A percentile compares a stretch with the other conserved stretches of the same genome.
Evolutionary conservation across 1,140 invertebrate genomes (phyloP).

Genomic region (Batillaria attramentaria): DNA sequence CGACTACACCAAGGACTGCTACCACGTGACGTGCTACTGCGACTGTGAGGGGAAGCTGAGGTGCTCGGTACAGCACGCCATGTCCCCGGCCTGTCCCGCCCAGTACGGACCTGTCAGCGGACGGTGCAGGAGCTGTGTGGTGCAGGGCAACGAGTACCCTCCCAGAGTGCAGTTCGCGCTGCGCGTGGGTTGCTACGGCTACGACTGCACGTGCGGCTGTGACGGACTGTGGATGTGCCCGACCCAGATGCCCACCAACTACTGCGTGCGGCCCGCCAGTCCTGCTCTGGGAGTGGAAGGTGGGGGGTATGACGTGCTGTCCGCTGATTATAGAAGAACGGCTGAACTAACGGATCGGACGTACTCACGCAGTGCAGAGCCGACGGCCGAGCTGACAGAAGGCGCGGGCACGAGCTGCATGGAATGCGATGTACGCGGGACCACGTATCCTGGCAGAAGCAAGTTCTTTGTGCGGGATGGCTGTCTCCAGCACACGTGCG

Average conservation of each 20-base stretch:
- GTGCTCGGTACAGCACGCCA: constrained; percentile 18
- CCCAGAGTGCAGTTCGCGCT: constrained; percentile 41
- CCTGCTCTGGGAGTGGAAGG: background rate
- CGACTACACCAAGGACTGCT: constrained; percentile 34
- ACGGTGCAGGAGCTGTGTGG: constrained; percentile 36
- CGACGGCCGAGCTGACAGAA: background rate
- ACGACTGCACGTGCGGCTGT: constrained; percentile 50
- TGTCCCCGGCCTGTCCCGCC: constrained; percentile 13
- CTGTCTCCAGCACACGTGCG: constrained; percentile 40
- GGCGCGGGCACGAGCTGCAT: constrained; percentile 12
- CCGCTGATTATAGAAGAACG: background rate
- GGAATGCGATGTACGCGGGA: constrained; percentile 35
- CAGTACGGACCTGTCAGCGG: constrained; percentile 18
- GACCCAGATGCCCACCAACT: constrained; percentile 30
- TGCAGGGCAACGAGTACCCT: constrained; percentile 34
- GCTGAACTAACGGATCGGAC: background rate
- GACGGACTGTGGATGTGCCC: constrained; percentile 51
- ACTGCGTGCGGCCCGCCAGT: constrained; percentile 24
- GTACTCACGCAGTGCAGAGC: constrained; percentile 6
- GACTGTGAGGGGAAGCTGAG: constrained; percentile 36
- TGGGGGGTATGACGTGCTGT: background rate
- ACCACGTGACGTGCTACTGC: constrained; percentile 40
- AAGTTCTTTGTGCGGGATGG: constrained; percentile 40
- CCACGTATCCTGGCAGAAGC: constrained; percentile 31
- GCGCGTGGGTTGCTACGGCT: constrained; percentile 44